Base-by-base conservation (phyloP, 2,113 vertebrate species). In the Melanocharis versteri region DNA sequence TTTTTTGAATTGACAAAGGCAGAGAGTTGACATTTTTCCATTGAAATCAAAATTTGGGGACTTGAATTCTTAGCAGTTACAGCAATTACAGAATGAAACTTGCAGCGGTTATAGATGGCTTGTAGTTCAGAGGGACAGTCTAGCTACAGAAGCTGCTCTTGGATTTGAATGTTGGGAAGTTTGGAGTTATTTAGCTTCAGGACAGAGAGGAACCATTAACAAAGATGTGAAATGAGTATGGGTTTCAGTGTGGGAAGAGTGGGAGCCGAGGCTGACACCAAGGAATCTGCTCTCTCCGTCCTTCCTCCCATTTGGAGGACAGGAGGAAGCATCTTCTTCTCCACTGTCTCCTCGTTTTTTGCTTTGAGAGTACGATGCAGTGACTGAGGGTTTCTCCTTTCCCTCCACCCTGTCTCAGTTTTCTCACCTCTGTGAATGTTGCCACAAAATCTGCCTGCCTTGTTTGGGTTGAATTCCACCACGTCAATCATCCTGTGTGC, bases 401-500 rank as follows among this genome's bases (percentile, higher is more conserved):
- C 28, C 27, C 83, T 58, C 21, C 15, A 60, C 13, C 11, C 14
- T 68, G 16, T n/a, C 33, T 54, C 48, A 48, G n/a, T n/a, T 31
- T 24, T 79, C 27, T 76, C 53, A 14, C 13, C 17, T 60, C 27
- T 17, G 7, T 79, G 48, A 44, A 28, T 24, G 8, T 28, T 89
- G 69, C 40, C 42, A 5, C 5, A 20, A 51, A 79, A 56, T 68
- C 15, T 81, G 0, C n/a, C 24, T 66, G 28, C n/a, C 42, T 27
- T 19, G 6, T 85, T 79, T 75, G 60, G 35, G 3, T 15, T 30
- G 21, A 68, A n/a, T 76, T 57, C n/a, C 12, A 40, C 40, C n/a
- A 18, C 0, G 0, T 26, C 65, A 31, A 11, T 71, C 48, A 51
- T 51, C 27, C n/a, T 44, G 31, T 4, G 19, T 21, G 45, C 31